A percentile compares a stretch with the other conserved stretches of the same genome.
Evolutionary conservation across 2,888 invertebrate genomes (phyloP).

Genomic region (Torymus tubicola): DNA sequence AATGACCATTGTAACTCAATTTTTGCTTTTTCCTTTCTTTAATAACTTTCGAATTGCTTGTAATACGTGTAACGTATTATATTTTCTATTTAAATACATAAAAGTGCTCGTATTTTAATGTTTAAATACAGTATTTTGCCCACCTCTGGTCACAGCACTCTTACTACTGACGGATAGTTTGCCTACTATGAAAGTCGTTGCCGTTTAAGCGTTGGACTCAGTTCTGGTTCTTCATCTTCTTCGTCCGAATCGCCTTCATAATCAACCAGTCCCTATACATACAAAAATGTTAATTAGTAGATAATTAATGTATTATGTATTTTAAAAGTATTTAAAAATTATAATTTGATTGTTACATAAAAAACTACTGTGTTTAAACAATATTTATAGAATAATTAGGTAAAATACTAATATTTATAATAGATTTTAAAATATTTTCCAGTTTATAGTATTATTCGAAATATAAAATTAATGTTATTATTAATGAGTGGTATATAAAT

Average conservation of each 20-base stretch:
- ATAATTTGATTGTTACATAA: neutral
- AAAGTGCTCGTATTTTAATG: constrained; percentile 54
- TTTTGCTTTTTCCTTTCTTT: constrained; percentile 44
- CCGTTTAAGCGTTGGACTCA: constrained; percentile 83
- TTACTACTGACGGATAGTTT: constrained; percentile 67
- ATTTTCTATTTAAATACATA: constrained; percentile 57
- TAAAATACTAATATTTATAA: too few species aligned
- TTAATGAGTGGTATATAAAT: too few species aligned
- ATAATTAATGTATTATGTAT: neutral
- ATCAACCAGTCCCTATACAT: constrained; percentile 90
- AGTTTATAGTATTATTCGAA: too few species aligned
- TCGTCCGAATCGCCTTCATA: constrained; percentile 99
- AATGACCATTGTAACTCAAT: constrained; percentile 59
- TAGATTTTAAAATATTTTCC: too few species aligned
- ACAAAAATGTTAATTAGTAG: neutral
- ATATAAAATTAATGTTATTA: too few species aligned
- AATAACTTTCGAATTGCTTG: constrained; percentile 46
- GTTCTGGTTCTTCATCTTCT: constrained; percentile 86
- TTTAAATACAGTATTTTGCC: constrained; percentile 59
- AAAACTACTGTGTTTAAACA: neutral
- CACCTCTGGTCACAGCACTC: constrained; percentile 67
- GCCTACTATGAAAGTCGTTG: constrained; percentile 86
- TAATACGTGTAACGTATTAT: constrained; percentile 57
- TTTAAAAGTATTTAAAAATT: neutral
- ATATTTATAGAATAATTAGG: too few species aligned